phyloP scores from a whole-genome alignment of 92 coral and sea anemone species.

The Meandrina meandrites region DNA sequence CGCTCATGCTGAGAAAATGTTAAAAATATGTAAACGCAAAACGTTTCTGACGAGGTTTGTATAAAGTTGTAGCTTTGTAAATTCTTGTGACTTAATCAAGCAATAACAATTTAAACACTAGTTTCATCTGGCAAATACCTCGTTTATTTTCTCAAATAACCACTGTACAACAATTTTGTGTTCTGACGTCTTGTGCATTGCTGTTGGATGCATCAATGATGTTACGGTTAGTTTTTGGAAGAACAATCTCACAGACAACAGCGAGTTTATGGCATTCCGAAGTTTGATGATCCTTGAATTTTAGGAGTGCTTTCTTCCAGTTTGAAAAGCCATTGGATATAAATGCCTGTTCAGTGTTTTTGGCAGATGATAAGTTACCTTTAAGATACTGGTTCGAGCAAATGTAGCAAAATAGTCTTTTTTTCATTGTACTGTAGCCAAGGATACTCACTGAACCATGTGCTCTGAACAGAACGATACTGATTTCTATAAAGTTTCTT shows the following conservation, averaged over 20 bases:
- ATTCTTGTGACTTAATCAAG: background rate
- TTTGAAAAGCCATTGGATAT: conserved; percentile 45
- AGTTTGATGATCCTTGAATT: conserved; percentile 46
- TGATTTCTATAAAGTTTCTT: too few species aligned
- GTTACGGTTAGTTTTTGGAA: conserved; percentile 34
- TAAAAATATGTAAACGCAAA: background rate
- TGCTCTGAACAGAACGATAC: conserved; percentile 4
- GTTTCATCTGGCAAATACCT: background rate
- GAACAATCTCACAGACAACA: conserved; percentile 25
- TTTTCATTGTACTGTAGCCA: conserved; percentile 52
- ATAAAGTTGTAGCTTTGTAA: background rate
- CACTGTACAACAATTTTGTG: conserved; percentile 1
- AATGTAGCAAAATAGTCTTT: conserved; percentile 41
- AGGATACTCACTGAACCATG: conserved; percentile 38
- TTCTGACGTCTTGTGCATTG: conserved; percentile 21
- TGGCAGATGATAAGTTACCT: conserved; percentile 46
- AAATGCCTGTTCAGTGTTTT: conserved; percentile 44
- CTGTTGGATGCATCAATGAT: conserved; percentile 2
- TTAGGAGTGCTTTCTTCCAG: conserved; percentile 52
- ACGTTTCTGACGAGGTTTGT: background rate
- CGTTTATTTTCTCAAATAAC: too few species aligned
- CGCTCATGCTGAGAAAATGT: background rate
- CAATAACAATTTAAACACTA: background rate
- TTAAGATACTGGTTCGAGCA: conserved; percentile 45
- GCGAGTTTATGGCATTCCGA: conserved; percentile 53